phyloP scores from a whole-genome alignment of 2,888 invertebrate genomes.

The Drosophila conformis region DNA sequence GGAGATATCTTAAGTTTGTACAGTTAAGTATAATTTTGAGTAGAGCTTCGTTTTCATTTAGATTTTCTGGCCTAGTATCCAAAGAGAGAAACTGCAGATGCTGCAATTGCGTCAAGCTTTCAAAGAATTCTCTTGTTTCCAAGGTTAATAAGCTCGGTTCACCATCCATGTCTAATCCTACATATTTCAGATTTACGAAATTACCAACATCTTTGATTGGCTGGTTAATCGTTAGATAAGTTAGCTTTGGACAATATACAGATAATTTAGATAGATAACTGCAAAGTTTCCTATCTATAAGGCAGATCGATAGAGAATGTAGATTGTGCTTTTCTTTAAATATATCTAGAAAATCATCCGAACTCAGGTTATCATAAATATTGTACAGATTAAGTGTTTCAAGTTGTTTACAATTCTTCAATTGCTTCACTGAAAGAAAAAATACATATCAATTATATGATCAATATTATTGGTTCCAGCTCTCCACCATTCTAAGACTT shows the following conservation, averaged over 20 bases:
- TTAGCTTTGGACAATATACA: constrained; percentile 26
- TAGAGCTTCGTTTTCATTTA: not conserved
- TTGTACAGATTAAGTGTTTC: constrained; percentile 18
- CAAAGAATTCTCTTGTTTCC: constrained; percentile 1
- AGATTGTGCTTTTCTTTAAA: constrained; percentile 18
- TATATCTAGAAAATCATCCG: constrained; percentile 21
- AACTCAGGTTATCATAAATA: not conserved
- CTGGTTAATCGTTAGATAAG: constrained; percentile 19
- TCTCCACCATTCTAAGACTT: not conserved
- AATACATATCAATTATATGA: not conserved
- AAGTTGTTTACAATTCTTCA: constrained; percentile 20
- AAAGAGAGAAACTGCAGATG: constrained; percentile 22
- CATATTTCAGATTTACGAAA: constrained; percentile 28
- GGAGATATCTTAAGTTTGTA: constrained; percentile 21
- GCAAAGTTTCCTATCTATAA: constrained; percentile 6
- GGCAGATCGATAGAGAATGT: constrained; percentile 15
- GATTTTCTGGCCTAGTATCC: constrained; percentile 2
- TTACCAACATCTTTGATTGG: not conserved
- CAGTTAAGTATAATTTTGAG: constrained; percentile 4
- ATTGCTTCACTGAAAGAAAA: constrained; percentile 12
- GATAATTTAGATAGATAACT: constrained; percentile 1
- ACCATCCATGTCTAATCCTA: constrained; percentile 16
- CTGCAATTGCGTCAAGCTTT: constrained; percentile 1
- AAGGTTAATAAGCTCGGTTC: not conserved
- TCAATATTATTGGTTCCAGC: not conserved